Evolutionary conservation across 2,888 invertebrate genomes (phyloP).

Genomic region (Trachelus iudaicus): DNA sequence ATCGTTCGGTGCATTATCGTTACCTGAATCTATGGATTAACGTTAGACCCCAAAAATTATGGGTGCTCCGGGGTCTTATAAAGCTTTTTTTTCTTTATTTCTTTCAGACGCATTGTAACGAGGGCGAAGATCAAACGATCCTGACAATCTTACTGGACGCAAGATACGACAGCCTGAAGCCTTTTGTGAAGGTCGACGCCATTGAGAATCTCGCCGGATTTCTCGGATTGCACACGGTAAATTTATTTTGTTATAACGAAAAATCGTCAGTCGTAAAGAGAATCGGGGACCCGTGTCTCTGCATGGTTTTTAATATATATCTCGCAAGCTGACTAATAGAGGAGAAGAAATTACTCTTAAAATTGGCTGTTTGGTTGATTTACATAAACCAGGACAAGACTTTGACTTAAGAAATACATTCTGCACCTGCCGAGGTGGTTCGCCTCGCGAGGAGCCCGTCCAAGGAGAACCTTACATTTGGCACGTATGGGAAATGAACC

Average conservation of each 20-base stretch:
- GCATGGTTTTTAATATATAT: neutral
- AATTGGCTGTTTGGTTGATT: neutral
- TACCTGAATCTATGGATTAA: neutral
- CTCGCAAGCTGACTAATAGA: neutral
- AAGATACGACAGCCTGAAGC: conserved; percentile 72
- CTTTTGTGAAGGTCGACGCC: conserved; percentile 74
- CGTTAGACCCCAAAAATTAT: neutral
- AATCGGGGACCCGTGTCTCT: neutral
- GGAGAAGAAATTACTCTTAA: neutral
- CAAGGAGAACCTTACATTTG: neutral
- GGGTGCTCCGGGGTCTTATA: neutral
- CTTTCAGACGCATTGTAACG: conserved; percentile 59
- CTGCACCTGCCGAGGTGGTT: neutral
- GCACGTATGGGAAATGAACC: neutral
- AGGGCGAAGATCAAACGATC: conserved; percentile 69
- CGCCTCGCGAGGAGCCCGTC: neutral
- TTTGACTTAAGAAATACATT: neutral
- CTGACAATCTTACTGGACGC: conserved; percentile 77
- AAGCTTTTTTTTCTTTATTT: neutral
- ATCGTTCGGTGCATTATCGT: neutral
- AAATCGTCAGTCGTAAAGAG: too few species aligned
- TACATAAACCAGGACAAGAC: neutral
- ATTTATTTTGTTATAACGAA: neutral
- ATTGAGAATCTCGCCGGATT: conserved; percentile 79
- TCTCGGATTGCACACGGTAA: conserved; percentile 76